Evolutionary conservation across 2,888 invertebrate genomes (phyloP).

Genomic region (Anticlea derivata): DNA sequence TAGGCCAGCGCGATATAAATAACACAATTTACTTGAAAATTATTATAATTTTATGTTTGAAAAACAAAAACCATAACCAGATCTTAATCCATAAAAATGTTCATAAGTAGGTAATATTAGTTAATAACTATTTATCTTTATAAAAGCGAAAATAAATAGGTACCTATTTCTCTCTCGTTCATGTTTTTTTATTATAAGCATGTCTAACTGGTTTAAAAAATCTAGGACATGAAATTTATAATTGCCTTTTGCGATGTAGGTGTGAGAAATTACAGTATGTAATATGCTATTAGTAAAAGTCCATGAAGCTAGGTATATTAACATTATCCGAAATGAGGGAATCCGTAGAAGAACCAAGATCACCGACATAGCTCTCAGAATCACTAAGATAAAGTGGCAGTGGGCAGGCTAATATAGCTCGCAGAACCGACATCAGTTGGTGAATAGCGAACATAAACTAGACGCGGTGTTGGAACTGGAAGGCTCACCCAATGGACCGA

Average conservation of each 20-base stretch:
- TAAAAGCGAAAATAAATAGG: neutral
- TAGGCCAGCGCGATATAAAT: slow-evolving; percentile 1
- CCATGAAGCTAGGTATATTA: too few species aligned
- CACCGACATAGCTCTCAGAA: too few species aligned
- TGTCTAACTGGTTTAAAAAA: slow-evolving; percentile 1
- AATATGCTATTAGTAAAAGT: neutral
- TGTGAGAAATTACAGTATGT: slow-evolving; percentile 8
- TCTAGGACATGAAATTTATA: slow-evolving; percentile 15
- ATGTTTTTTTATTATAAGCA: slow-evolving; percentile 3
- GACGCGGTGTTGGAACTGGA: too few species aligned
- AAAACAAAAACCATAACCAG: slow-evolving; percentile 5
- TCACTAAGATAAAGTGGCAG: too few species aligned
- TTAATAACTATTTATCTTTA: too few species aligned
- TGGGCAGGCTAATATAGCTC: too few species aligned
- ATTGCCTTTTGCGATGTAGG: slow-evolving; percentile 5
- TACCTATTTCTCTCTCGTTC: neutral
- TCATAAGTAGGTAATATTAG: too few species aligned
- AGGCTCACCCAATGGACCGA: too few species aligned
- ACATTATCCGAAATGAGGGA: too few species aligned
- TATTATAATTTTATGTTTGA: slow-evolving; percentile 6
- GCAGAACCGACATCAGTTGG: too few species aligned
- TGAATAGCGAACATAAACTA: too few species aligned
- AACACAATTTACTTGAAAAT: slow-evolving; percentile 5
- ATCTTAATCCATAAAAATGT: neutral
- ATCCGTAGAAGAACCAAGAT: too few species aligned